Base-by-base conservation (phyloP, 2,113 vertebrate genomes). In the Neolamprologus modestus region DNA sequence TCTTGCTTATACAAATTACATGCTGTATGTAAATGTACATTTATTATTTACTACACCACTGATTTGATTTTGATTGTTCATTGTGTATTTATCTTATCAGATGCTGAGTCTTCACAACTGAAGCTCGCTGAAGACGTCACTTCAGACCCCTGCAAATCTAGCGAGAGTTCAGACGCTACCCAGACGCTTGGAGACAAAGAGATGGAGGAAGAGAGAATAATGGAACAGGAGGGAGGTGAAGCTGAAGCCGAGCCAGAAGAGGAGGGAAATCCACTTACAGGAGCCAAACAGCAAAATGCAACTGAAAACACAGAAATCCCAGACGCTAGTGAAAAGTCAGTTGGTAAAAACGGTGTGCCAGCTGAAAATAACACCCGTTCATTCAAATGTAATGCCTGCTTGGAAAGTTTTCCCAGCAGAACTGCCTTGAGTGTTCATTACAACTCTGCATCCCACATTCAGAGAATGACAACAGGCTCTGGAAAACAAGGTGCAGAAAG, bases 391-490 rank as follows among this genome's bases (percentile, higher is more conserved):
- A 97, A 96, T 2, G 97, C 98, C 54, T 98, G 98, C 87, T 96
- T 97, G 92, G 97, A 98, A 91, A 97, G 96, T 35, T 98, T 98
- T 93, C 95, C 97, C 9, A 97, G 97, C 92, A 97, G 96, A 95
- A 98, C 97, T 61, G 97, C 97, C 42, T 94, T 98, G 84, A 95
- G 97, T 80, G 97, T 98, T 21, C 98, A 98, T 94, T 98, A 98
- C 90, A 98, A 97, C 92, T 98, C 98, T 3, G 95, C 97, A 54
- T 97, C 97, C 80, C 98, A 98, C 92, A 97, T 98, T 83, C 97
- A 98, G 88, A 97, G 97, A 93, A 97, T 98, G 97, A 97, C 97
- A 84, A 97, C 97, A 78, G 96, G 96, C 52, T 92, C 96, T 52
- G 94, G 92, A 16, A 96, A 95, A 4, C 95, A 96, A 8, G 26